Evolutionary conservation across 1,140 invertebrate species (phyloP).

Genomic region (Brachionus paranguensis): DNA sequence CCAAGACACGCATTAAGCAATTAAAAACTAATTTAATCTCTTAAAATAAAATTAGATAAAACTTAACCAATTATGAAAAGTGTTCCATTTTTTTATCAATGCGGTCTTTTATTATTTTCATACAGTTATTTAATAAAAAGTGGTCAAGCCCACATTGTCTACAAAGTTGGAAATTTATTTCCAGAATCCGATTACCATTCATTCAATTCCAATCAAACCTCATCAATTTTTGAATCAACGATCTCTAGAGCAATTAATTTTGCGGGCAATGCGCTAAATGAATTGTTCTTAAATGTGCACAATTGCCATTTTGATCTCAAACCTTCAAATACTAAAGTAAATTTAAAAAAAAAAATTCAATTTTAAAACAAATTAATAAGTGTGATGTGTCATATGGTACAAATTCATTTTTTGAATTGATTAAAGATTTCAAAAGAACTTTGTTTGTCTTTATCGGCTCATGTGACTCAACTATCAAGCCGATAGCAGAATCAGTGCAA

Average conservation of each 20-base stretch:
- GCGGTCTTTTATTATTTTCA: neutral
- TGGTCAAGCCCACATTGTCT: neutral
- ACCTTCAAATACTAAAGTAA: neutral
- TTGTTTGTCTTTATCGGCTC: constrained; percentile 18
- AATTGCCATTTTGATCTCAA: neutral
- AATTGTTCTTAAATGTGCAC: neutral
- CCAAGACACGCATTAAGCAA: neutral
- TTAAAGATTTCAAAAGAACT: constrained; percentile 27
- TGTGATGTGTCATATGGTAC: constrained; percentile 38
- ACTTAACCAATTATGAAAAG: neutral
- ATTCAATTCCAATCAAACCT: neutral
- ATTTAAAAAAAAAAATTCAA: neutral
- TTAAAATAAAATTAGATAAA: neutral
- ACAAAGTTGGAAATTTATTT: neutral
- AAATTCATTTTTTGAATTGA: constrained; percentile 31
- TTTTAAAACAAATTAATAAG: neutral
- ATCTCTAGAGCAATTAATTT: neutral
- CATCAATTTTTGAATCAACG: neutral
- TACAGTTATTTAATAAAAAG: neutral
- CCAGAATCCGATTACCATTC: neutral
- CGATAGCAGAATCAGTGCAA: constrained; percentile 37
- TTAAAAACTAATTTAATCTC: neutral
- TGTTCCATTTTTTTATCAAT: neutral
- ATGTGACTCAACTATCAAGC: constrained; percentile 20
- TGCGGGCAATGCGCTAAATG: neutral